Evolutionary conservation across 2,888 invertebrate genomes (phyloP), one percentile per base, ranked within the genome.

Genomic region (Epinotia demarniana): DNA sequence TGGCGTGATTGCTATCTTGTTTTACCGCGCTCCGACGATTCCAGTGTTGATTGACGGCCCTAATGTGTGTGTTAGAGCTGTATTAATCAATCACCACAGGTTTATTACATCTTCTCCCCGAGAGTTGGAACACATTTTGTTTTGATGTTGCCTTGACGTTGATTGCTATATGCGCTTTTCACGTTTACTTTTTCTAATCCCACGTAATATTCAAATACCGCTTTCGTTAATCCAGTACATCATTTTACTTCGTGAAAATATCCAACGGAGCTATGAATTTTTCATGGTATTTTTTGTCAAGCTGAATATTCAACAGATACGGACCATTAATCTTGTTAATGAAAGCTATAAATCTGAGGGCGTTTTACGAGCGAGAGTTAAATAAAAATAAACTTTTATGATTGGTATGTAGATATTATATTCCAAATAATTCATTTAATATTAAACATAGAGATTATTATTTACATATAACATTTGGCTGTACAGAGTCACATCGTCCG

Each of bases 381-480:
- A 80, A 83, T 81, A 83, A 83, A 85, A 84, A 84, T 86, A 87
- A 87, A 85, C 77, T 81, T 83, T 78, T 82, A 78, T 84, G 81
- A 88, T 91, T 90, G 86, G 86, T 89, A 91, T 87, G 88, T 90
- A 91, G 89, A 90, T 91, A 90, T 90, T 93, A 91, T 93, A 94
- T 92, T 93, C 92, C 87, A 91, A 93, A 91, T 93, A 90, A 86
- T 91, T 87, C 89, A 89, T 91, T 91, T 90, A 91, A 87, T 88
- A 90, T 89, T 92, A 90, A 92, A 92, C 93, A 93, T 92, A 93
- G 88, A 90, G 83, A 87, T 89, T 89, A 85, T 87, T 90, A 92
- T 93, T 91, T 93, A 94, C 93, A 93, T 90, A 89, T 86, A 89
- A 88, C 89, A 91, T 91, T 93, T 92, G 90, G 92, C 92, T 90